A percentile compares a stretch with the other conserved stretches of the same genome.
Evolutionary conservation across 2,797 vertebrate genomes (phyloP).

Genomic region (Manis crassicaudata): DNA sequence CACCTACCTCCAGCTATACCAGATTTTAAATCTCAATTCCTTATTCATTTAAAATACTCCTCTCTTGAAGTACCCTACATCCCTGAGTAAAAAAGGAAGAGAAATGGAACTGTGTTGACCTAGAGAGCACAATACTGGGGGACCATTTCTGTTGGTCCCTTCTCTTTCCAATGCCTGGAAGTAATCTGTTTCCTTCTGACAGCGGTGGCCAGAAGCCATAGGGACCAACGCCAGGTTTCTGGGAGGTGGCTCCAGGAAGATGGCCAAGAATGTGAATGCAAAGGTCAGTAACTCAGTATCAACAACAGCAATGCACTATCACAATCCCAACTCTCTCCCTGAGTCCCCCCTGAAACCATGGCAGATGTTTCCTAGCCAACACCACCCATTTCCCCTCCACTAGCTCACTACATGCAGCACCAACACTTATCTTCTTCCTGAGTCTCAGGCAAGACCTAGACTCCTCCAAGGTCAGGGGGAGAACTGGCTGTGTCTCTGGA

Average conservation of each 20-base stretch:
- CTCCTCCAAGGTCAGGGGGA: neutral
- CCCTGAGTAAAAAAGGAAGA: neutral
- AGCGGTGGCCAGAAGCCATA: slow-evolving; percentile 62
- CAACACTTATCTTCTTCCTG: neutral
- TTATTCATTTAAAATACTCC: slow-evolving; percentile 39
- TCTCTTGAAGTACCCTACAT: slow-evolving; percentile 14
- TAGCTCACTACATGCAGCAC: neutral
- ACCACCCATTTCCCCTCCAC: neutral
- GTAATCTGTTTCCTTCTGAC: slow-evolving; percentile 52
- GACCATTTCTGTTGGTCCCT: neutral
- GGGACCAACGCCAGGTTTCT: slow-evolving; percentile 15
- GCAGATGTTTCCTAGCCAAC: neutral
- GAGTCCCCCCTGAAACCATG: neutral
- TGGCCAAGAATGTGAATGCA: slow-evolving; percentile 58
- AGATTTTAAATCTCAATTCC: neutral
- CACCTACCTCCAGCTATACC: neutral
- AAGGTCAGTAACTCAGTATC: slow-evolving; percentile 63
- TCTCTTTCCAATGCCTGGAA: neutral
- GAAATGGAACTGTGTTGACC: neutral
- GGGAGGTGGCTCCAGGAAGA: slow-evolving; percentile 34
- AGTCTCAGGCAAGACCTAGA: neutral
- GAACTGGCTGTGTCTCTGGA: neutral
- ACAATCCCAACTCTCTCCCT: neutral
- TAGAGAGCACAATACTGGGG: neutral
- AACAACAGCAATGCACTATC: neutral